Evolutionary conservation across 53 echinoderm and acorn worm genomes (phyloP).

Genomic region (Henricia sp.): DNA sequence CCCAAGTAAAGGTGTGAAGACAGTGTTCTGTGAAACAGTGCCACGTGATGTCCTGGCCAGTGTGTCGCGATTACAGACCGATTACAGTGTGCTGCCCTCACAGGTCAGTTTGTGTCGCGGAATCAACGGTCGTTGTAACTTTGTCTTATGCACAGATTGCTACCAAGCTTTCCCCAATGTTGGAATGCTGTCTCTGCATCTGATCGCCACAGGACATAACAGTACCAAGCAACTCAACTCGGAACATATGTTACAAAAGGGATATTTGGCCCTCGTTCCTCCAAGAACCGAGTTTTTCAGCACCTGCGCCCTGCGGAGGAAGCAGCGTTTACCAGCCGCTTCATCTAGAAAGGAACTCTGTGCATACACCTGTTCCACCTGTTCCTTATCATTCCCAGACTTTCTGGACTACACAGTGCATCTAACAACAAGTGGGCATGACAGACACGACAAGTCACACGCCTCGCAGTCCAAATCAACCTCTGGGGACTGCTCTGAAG

Average conservation of each 20-base stretch:
- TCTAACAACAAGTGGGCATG: slow-evolving; percentile 87
- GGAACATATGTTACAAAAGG: slow-evolving; percentile 56
- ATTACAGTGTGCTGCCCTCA: slow-evolving; percentile 67
- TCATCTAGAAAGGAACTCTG: slow-evolving; percentile 66
- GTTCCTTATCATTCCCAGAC: slow-evolving; percentile 75
- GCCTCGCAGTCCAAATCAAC: slow-evolving; percentile 48
- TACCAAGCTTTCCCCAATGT: slow-evolving; percentile 78
- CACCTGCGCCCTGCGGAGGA: slow-evolving; percentile 70
- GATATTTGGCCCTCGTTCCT: slow-evolving; percentile 66
- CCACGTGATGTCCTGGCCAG: slow-evolving; percentile 68
- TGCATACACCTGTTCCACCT: slow-evolving; percentile 74
- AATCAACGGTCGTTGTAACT: slow-evolving; percentile 66
- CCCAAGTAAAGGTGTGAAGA: slow-evolving; percentile 56
- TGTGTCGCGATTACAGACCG: slow-evolving; percentile 64
- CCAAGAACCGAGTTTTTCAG: slow-evolving; percentile 70
- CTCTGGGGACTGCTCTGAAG: slow-evolving; percentile 66
- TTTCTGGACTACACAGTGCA: slow-evolving; percentile 92
- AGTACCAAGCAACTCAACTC: slow-evolving; percentile 69
- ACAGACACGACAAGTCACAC: slow-evolving; percentile 74
- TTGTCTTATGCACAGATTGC: slow-evolving; percentile 74
- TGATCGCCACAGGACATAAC: slow-evolving; percentile 72
- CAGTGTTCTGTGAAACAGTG: slow-evolving; percentile 68
- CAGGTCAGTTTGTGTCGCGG: slow-evolving; percentile 70
- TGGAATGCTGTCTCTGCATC: slow-evolving; percentile 69
- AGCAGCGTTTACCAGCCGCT: slow-evolving; percentile 57